Conservation (phyloP, 2,888 invertebrate genomes). For the Drosophila stalkeri region DNA sequence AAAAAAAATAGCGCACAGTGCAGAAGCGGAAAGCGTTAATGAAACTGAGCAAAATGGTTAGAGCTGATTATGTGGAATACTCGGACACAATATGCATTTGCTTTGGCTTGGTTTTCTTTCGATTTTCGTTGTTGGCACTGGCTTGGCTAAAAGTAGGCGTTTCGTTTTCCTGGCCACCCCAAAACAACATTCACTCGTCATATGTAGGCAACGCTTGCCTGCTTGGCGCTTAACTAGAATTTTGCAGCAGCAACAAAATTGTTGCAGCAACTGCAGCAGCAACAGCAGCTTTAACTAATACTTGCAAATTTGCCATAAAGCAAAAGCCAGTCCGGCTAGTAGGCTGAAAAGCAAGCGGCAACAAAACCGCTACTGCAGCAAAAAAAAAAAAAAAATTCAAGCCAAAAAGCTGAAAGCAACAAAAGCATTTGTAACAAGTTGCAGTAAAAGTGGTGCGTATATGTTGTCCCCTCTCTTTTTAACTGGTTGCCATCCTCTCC, state of each 20-base stretch:
- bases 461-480: conserved; percentile 32
- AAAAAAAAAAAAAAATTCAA: conserved; percentile 8
- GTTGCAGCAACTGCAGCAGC: conserved; percentile 18
- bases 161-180: conserved; percentile 66
- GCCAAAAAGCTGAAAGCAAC: conserved; percentile 39
- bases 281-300: conserved; percentile 24
- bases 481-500: neutral
- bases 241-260: conserved; percentile 7
- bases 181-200: conserved; percentile 76
- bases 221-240: conserved; percentile 70
- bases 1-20: neutral
- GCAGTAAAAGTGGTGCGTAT: conserved; percentile 67
- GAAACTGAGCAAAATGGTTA: conserved; percentile 7
- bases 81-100: conserved; percentile 32
- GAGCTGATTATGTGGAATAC: conserved; percentile 21
- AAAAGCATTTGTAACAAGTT: conserved; percentile 63
- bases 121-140: conserved; percentile 13
- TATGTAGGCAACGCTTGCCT: conserved; percentile 51
- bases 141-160: conserved; percentile 24
- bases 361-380: conserved; percentile 25
- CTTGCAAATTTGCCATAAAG: conserved; percentile 49
- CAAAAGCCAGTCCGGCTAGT: conserved; percentile 50
- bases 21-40: conserved; percentile 14
- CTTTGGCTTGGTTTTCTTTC: conserved; percentile 22
- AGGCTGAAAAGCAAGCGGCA: conserved; percentile 45